These are phyloP conservation scores for Molanna angustata DNA, from an alignment of 2,888 invertebrate species.

Conservation along the genomic window DNA sequence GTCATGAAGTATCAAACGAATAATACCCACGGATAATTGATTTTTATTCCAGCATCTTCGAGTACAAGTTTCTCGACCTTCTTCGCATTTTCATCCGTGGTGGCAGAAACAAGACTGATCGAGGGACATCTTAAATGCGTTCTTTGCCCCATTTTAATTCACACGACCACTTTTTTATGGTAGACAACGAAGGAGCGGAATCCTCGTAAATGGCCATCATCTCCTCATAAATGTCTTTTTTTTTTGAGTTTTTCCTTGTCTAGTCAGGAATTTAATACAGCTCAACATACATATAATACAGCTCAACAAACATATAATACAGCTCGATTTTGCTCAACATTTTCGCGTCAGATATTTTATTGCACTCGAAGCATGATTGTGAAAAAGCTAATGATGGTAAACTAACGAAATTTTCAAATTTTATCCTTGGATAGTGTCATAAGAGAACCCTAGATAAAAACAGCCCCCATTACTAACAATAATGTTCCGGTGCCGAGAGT, in stretches of 20 bases:
- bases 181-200: constrained; percentile 1
- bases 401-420: background rate
- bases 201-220: background rate
- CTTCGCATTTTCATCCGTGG: too few relatives aligned
- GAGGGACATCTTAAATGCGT: constrained; percentile 2
- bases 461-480: background rate
- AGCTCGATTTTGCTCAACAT: background rate
- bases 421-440: background rate
- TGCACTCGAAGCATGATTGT: background rate
- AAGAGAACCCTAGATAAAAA: background rate
- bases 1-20: too few relatives aligned
- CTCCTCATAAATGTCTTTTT: background rate
- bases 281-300: too few relatives aligned
- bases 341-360: background rate
- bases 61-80: too few relatives aligned
- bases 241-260: constrained; percentile 3
- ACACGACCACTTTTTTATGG: background rate
- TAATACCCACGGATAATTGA: too few relatives aligned
- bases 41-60: too few relatives aligned
- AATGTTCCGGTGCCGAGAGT: background rate
- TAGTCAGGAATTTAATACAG: background rate
- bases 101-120: background rate
- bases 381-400: background rate
- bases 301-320: too few relatives aligned
- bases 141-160: background rate